Percentiles rank a stretch among this genome's conserved stretches.
Evolutionary conservation across 92 coral and sea anemone species (phyloP).

Genomic region (Parazoanthus darwini): DNA sequence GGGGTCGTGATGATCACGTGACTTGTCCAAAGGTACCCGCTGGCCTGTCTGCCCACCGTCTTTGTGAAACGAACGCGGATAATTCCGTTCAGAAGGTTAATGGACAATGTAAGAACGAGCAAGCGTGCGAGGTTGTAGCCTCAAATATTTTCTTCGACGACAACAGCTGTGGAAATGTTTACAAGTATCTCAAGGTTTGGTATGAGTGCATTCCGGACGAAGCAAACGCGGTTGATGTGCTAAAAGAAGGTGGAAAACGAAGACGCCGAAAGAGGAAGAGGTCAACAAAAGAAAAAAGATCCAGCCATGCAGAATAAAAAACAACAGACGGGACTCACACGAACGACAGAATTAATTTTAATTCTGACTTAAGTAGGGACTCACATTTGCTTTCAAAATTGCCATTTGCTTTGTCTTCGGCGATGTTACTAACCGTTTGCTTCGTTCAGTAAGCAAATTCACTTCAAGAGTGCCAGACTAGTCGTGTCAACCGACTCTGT

Average conservation of each 20-base stretch:
- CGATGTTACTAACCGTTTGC: slow-evolving; percentile 42
- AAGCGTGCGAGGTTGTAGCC: slow-evolving; percentile 99
- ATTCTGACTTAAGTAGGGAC: slow-evolving; percentile 60
- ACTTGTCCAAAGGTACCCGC: slow-evolving; percentile 98
- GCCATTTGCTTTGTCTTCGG: slow-evolving; percentile 57
- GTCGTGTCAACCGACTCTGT: slow-evolving; percentile 65
- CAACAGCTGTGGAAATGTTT: slow-evolving; percentile 93
- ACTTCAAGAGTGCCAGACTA: slow-evolving; percentile 69
- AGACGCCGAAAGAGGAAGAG: slow-evolving; percentile 96
- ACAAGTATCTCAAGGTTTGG: slow-evolving; percentile 99
- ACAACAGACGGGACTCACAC: slow-evolving; percentile 49
- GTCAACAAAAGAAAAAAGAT: slow-evolving; percentile 96
- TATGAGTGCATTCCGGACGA: slow-evolving; percentile 99
- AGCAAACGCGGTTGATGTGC: slow-evolving; percentile 96
- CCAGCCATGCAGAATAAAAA: slow-evolving; percentile 51
- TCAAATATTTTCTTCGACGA: slow-evolving; percentile 99
- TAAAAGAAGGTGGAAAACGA: slow-evolving; percentile 96
- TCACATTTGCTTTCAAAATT: slow-evolving; percentile 61
- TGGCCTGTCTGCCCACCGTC: slow-evolving; percentile 86
- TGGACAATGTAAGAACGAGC: slow-evolving; percentile 99
- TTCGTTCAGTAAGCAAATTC: slow-evolving; percentile 69
- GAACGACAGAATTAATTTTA: slow-evolving; percentile 51
- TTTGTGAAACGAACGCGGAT: slow-evolving; percentile 85
- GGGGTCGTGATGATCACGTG: slow-evolving; percentile 99
- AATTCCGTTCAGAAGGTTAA: slow-evolving; percentile 80